Conservation (phyloP, 2,888 invertebrate genomes). For the Piscicola geometra region DNA sequence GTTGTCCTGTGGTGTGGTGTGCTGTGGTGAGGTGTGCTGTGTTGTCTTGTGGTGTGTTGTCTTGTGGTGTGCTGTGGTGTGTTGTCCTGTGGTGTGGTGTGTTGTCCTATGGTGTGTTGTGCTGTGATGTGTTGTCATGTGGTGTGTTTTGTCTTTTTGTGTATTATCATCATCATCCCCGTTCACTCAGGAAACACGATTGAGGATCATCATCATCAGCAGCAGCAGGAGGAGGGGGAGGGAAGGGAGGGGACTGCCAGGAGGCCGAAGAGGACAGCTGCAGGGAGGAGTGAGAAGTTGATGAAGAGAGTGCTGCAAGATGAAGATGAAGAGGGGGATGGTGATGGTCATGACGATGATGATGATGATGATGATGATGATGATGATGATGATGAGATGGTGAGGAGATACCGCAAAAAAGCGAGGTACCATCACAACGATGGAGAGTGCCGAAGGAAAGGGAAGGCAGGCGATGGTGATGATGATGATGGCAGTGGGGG, state of each 20-base stretch:
- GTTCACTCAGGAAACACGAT: too few species aligned
- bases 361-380: constrained; percentile 3
- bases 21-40: too few species aligned
- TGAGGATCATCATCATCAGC: too few species aligned
- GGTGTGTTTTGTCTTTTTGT: too few species aligned
- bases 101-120: constrained; percentile 27
- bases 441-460: too few species aligned
- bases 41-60: too few species aligned
- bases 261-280: constrained; percentile 25
- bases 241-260: background rate
- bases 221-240: too few species aligned
- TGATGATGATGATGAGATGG: constrained; percentile 12
- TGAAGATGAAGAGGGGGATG: constrained; percentile 14
- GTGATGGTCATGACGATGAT: constrained; percentile 13
- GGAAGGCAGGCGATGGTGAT: too few species aligned
- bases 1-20: too few species aligned
- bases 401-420: background rate
- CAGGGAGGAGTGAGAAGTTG: constrained; percentile 16
- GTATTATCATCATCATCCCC: too few species aligned
- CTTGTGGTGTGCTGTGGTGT: too few species aligned
- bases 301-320: constrained; percentile 20
- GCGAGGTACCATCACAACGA: background rate
- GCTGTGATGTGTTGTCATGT: constrained; percentile 8
- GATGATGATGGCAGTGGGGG: background rate
- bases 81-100: too few species aligned